These are phyloP conservation scores for Drosophila fulvimacula DNA, from an alignment of 2,888 invertebrate genomes.

Conservation along the genomic window DNA sequence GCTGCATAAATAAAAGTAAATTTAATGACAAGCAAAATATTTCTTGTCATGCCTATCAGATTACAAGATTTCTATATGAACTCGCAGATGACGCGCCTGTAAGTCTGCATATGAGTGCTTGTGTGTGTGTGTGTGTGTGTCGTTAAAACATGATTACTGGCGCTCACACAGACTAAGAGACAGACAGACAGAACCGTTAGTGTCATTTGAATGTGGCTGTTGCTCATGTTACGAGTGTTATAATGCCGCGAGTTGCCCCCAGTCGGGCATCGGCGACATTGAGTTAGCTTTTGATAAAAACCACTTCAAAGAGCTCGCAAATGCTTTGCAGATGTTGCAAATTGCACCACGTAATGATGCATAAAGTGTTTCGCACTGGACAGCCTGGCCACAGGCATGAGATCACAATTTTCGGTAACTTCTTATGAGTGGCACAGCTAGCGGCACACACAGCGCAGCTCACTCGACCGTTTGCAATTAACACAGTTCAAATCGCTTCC, in stretches of 20 bases:
- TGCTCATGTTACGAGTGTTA: conserved; percentile 56
- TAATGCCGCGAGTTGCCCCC: conserved; percentile 37
- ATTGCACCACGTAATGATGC: conserved; percentile 37
- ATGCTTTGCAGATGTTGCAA: conserved; percentile 43
- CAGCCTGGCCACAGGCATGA: conserved; percentile 1
- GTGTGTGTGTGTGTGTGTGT: conserved; percentile 49
- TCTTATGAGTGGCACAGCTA: conserved; percentile 12
- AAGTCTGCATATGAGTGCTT: conserved; percentile 49
- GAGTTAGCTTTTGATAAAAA: conserved; percentile 47
- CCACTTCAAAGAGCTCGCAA: conserved; percentile 48
- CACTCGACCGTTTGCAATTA: conserved; percentile 11
- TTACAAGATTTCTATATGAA: conserved; percentile 79
- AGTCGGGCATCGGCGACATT: conserved; percentile 31
- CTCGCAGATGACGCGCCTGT: conserved; percentile 67
- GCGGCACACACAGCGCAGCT: neutral
- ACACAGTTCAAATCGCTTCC: conserved; percentile 34
- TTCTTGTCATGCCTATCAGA: conserved; percentile 81
- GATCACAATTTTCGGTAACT: conserved; percentile 8
- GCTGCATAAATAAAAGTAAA: conserved; percentile 81
- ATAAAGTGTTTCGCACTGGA: conserved; percentile 12
- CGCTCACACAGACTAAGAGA: conserved; percentile 53
- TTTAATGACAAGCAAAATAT: conserved; percentile 81
- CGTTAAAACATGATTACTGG: conserved; percentile 78
- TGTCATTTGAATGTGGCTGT: conserved; percentile 76
- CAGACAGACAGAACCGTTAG: conserved; percentile 78